Conservation (phyloP, 2,888 invertebrate genomes). For the Pegoplata infirma region DNA sequence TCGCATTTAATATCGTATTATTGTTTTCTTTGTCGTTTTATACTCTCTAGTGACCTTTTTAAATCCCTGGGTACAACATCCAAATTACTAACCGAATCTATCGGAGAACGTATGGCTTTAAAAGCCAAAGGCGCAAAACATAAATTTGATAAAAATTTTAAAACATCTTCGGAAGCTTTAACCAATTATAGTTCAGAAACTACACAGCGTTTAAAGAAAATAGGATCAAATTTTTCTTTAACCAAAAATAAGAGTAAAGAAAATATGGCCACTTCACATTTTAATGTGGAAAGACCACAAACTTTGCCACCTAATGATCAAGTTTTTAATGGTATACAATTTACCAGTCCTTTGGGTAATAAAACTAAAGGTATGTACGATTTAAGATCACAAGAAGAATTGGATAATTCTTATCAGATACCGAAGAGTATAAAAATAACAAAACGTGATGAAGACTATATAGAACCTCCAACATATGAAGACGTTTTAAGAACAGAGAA, state of each 20-base stretch:
- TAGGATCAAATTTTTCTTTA: slow-evolving; percentile 73
- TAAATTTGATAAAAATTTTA: slow-evolving; percentile 76
- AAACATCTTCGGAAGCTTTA: slow-evolving; percentile 73
- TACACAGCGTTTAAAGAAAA: slow-evolving; percentile 71
- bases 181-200: slow-evolving; percentile 73
- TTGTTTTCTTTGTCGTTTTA: too few relatives aligned
- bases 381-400: slow-evolving; percentile 64
- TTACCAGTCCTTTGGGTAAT: slow-evolving; percentile 75
- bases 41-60: slow-evolving; percentile 74
- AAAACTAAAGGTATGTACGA: slow-evolving; percentile 71
- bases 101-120: slow-evolving; percentile 75
- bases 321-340: slow-evolving; percentile 76
- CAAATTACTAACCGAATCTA: slow-evolving; percentile 75
- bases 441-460: slow-evolving; percentile 59
- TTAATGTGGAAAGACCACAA: slow-evolving; percentile 73
- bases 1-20: background rate
- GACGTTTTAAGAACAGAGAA: slow-evolving; percentile 68
- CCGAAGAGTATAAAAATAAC: slow-evolving; percentile 69
- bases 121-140: slow-evolving; percentile 76
- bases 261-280: slow-evolving; percentile 58
- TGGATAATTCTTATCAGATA: slow-evolving; percentile 73
- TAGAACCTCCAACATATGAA: slow-evolving; percentile 74
- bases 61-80: slow-evolving; percentile 77
- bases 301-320: slow-evolving; percentile 76
- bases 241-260: slow-evolving; percentile 62